These are phyloP conservation scores for Desmophyllum pertusum DNA, from an alignment of 92 coral and sea anemone species.

Conservation along the genomic window DNA sequence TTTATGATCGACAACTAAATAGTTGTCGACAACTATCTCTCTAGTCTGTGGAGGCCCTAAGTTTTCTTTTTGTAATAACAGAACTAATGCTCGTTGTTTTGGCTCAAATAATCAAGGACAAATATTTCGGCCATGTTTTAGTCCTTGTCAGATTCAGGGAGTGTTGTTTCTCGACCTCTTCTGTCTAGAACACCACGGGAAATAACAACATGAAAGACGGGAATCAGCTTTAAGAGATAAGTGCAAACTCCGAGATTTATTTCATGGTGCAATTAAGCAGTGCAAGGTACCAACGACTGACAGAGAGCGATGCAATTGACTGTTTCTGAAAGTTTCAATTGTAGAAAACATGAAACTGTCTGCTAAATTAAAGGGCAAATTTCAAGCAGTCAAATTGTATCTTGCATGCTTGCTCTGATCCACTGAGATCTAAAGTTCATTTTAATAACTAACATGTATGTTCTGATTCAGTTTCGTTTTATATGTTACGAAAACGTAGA, in stretches of 20 bases:
- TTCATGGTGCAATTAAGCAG: no score
- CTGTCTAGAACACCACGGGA: constrained; percentile 20
- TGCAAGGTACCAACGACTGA: background rate
- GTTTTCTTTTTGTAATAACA: background rate
- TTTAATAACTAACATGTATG: no score
- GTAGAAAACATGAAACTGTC: background rate
- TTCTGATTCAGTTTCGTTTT: background rate
- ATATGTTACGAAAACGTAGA: background rate
- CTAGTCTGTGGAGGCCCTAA: no score
- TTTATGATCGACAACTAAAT: no score
- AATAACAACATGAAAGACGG: background rate
- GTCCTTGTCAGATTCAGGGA: background rate
- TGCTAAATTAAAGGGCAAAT: background rate
- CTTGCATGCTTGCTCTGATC: background rate
- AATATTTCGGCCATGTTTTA: background rate
- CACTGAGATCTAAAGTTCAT: no score
- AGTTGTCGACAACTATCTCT: no score
- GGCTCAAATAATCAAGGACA: background rate
- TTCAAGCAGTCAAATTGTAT: background rate
- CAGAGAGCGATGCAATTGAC: background rate
- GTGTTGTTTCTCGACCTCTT: background rate
- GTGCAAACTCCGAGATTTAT: background rate
- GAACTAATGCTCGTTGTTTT: background rate
- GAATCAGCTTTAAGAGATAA: background rate
- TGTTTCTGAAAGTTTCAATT: background rate